Evolutionary conservation across 1,140 invertebrate genomes (phyloP), one percentile per base, ranked within the genome.

Genomic region (Drosophila parvula): DNA sequence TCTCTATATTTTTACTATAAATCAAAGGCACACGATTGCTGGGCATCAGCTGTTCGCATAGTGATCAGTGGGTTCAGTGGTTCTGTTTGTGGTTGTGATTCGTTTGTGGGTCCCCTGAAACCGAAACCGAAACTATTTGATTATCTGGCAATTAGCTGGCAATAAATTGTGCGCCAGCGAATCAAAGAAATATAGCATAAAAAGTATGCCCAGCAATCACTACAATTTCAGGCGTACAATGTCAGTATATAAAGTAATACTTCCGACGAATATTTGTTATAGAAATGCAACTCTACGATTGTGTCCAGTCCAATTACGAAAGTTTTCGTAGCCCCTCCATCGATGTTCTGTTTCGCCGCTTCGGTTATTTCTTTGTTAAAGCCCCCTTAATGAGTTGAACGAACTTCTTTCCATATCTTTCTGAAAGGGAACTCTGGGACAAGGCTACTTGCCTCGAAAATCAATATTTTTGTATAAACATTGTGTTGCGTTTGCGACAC

Each of bases 381-480:
- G 8, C 47, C 47, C n/a, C 36, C 9, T 47, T 36, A n/a, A n/a
- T 8, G 40, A 64, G 77, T 80, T 85, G 73, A 84, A 80, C 47
- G 81, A 84, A 80, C 81, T 40, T 40, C 28, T 30, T 57, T 36
- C 41, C 57, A 44, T 77, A 44, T 57, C 55, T 69, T 57, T 75
- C 40, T 44, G 16, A 12, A 70, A 22, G 30, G n/a, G 36, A 28
- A 47, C 36, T n/a, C 65, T 34, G 22, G 22, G 12, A 16, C 4
- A 30, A 32, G 43, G 8, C 32, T 34, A 59, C 47, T 30, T 63
- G 16, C 12, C 60, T 56, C 45, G 32, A 79, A 79, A 83, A 84
- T 79, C 56, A 84, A 83, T 84, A 84, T 84, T 80, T 62, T 68
- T 65, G 32, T 62, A 27, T 73, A 78, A 84, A 84, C 78, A 82